Percentiles rank a stretch among this genome's conserved stretches.
These are phyloP conservation scores for Gasteruption jaculator DNA, from an alignment of 2,888 invertebrate genomes.

Conservation along the genomic window DNA sequence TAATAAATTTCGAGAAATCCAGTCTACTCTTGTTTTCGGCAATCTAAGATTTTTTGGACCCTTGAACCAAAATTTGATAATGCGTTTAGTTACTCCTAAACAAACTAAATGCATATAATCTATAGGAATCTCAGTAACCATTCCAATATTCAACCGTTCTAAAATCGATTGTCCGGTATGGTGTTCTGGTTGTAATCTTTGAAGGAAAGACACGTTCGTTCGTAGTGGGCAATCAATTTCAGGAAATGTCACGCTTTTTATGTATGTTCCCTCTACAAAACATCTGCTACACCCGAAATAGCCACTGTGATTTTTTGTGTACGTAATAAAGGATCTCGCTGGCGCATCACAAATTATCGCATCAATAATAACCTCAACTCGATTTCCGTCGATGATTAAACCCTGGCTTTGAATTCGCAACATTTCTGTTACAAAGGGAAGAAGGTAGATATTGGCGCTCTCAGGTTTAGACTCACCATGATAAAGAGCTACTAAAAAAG, in stretches of 20 bases:
- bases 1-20: slow-evolving; percentile 1
- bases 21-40: slow-evolving; percentile 3
- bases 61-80: too few species aligned
- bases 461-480: slow-evolving; percentile 19
- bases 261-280: slow-evolving; percentile 24
- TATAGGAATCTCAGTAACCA: too few species aligned
- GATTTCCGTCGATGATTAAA: not conserved
- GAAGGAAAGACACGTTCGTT: too few species aligned
- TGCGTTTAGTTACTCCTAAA: too few species aligned
- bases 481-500: slow-evolving; percentile 20
- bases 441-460: slow-evolving; percentile 23
- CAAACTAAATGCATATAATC: too few species aligned
- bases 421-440: slow-evolving; percentile 14
- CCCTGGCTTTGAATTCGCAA: slow-evolving; percentile 18
- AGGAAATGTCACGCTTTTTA: slow-evolving; percentile 13
- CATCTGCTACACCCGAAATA: slow-evolving; percentile 30
- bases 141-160: too few species aligned
- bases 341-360: slow-evolving; percentile 31
- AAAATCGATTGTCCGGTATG: too few species aligned
- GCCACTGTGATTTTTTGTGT: slow-evolving; percentile 26
- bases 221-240: slow-evolving; percentile 8
- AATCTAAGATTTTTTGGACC: too few species aligned
- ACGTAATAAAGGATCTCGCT: slow-evolving; percentile 25
- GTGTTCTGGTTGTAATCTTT: too few species aligned
- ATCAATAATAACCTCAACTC: slow-evolving; percentile 15